These are phyloP conservation scores for Smithornis capensis DNA, from an alignment of 2,113 vertebrate species.

Conservation along the genomic window DNA sequence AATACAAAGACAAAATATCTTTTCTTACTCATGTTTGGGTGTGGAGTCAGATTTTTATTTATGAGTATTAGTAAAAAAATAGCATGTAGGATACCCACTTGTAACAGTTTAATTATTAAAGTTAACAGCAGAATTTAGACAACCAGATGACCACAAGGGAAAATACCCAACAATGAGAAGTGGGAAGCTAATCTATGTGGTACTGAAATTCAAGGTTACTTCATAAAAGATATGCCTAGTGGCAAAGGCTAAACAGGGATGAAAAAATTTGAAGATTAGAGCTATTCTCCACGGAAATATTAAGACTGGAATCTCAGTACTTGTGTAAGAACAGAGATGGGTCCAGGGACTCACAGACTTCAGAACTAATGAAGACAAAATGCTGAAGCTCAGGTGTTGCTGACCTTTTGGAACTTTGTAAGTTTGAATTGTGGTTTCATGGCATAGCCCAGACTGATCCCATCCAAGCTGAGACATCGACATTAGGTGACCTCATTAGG, in stretches of 20 bases:
- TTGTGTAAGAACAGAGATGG: background rate
- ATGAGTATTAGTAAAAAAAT: background rate
- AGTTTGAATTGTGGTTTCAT: background rate
- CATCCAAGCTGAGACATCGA: background rate
- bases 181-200: background rate
- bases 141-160: background rate
- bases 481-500: background rate
- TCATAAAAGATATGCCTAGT: background rate
- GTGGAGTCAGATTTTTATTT: background rate
- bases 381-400: background rate
- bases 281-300: background rate
- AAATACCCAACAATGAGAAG: background rate
- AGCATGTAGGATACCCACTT: background rate
- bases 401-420: background rate
- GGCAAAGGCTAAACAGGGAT: background rate
- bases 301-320: background rate
- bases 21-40: background rate
- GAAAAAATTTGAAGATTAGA: background rate
- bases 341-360: background rate
- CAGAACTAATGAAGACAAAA: conserved; percentile 23
- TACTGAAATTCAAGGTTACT: background rate
- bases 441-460: background rate
- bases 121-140: background rate
- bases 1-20: background rate
- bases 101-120: background rate